Percentiles rank a stretch among this genome's conserved stretches.
Evolutionary conservation across 2,797 vertebrate genomes (phyloP).

Genomic region (Chromis chromis): DNA sequence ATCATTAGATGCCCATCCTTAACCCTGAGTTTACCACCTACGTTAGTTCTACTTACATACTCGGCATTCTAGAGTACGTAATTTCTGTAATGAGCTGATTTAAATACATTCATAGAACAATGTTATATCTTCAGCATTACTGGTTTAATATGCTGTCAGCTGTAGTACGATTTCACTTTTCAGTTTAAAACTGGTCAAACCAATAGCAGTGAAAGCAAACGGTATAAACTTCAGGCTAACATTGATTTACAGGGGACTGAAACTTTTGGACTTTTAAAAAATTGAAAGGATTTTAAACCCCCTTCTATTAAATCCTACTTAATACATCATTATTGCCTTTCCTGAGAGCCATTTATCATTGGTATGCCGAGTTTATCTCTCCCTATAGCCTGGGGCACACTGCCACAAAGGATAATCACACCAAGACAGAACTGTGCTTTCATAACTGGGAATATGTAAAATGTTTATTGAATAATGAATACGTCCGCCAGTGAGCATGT

Average conservation of each 20-base stretch:
- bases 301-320: conserved; percentile 32
- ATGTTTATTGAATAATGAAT: conserved; percentile 79
- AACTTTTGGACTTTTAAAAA: conserved; percentile 36
- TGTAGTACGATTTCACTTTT: too few relatives aligned
- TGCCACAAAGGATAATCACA: conserved; percentile 59
- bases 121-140: neutral
- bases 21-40: conserved; percentile 38
- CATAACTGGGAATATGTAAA: conserved; percentile 65
- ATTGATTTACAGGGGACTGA: conserved; percentile 7
- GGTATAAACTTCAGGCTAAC: neutral
- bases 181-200: conserved; percentile 22
- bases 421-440: conserved; percentile 50
- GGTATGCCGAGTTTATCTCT: conserved; percentile 51
- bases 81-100: conserved; percentile 31
- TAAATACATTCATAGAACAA: too few relatives aligned
- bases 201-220: conserved; percentile 10
- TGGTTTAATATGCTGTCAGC: neutral
- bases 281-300: conserved; percentile 29
- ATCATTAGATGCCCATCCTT: conserved; percentile 39
- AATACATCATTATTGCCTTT: conserved; percentile 42
- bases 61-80: neutral
- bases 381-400: conserved; percentile 41
- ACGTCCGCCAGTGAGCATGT: conserved; percentile 37
- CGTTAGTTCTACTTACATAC: conserved; percentile 32
- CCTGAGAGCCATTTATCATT: conserved; percentile 47